Evolutionary conservation across 2,797 vertebrate genomes (phyloP).

Genomic region (Diceros bicornis): DNA sequence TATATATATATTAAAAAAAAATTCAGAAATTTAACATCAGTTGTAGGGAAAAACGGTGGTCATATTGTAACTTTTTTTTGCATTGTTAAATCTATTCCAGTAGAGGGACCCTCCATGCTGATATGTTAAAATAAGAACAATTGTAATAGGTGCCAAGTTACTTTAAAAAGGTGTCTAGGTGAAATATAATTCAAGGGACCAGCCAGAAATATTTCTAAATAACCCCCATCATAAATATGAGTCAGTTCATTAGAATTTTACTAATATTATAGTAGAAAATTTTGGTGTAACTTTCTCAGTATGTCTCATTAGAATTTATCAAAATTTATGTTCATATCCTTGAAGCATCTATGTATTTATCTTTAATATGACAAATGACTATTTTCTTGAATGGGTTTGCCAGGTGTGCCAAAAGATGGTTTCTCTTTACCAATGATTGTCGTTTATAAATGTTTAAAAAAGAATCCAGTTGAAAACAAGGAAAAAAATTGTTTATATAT

Average conservation of each 20-base stretch:
- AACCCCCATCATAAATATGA: neutral
- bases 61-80: conserved; percentile 2
- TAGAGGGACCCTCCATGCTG: neutral
- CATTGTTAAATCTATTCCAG: conserved; percentile 22
- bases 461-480: conserved; percentile 20
- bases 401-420: neutral
- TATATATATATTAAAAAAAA: too few species aligned
- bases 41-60: neutral
- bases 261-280: neutral
- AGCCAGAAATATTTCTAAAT: neutral
- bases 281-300: neutral
- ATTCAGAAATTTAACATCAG: neutral
- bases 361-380: neutral
- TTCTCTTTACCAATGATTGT: neutral
- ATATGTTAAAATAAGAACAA: conserved; percentile 40
- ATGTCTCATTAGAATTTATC: conserved; percentile 8
- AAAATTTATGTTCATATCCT: neutral
- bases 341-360: neutral
- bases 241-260: conserved; percentile 1
- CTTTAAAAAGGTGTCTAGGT: neutral
- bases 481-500: neutral
- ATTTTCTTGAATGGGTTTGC: neutral
- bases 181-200: neutral
- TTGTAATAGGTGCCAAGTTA: conserved; percentile 20
- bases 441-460: neutral